A percentile compares a stretch with the other conserved stretches of the same genome.
Evolutionary conservation across 2,888 invertebrate species (phyloP).

Genomic region (Anoplius nigerrimus): DNA sequence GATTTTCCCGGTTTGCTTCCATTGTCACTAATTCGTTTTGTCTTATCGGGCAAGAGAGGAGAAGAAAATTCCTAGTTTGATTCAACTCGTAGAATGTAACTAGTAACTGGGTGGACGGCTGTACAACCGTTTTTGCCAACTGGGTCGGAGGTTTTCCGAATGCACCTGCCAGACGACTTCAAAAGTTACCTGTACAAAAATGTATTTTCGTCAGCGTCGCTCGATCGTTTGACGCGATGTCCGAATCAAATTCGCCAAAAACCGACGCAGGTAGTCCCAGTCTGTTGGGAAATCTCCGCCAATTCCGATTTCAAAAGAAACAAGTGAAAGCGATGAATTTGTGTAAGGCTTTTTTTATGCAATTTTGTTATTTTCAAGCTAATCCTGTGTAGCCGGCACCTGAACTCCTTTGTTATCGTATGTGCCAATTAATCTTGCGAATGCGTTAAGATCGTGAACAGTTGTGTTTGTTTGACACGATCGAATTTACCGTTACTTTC

Average conservation of each 20-base stretch:
- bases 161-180: constrained; percentile 9
- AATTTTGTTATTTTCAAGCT: constrained; percentile 19
- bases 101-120: too few species aligned
- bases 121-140: too few species aligned
- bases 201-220: constrained; percentile 47
- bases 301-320: constrained; percentile 83
- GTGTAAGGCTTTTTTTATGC: constrained; percentile 55
- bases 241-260: constrained; percentile 68
- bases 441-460: too few species aligned
- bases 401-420: constrained; percentile 24
- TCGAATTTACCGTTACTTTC: too few species aligned
- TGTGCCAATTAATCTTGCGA: background rate
- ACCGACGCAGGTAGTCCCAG: constrained; percentile 77
- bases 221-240: constrained; percentile 63
- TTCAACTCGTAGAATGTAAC: too few species aligned
- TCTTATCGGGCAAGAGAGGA: too few species aligned
- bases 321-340: constrained; percentile 66
- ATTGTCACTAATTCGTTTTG: too few species aligned
- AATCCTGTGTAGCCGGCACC: constrained; percentile 12
- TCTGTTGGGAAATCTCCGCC: constrained; percentile 80
- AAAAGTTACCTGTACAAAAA: constrained; percentile 47
- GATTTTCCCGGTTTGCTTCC: too few species aligned
- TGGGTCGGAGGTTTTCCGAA: background rate
- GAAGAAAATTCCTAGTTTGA: too few species aligned
- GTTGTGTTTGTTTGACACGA: too few species aligned